These are phyloP conservation scores for Phymorhynchus buccinoides DNA, from an alignment of 1,140 invertebrate genomes.

Conservation along the genomic window DNA sequence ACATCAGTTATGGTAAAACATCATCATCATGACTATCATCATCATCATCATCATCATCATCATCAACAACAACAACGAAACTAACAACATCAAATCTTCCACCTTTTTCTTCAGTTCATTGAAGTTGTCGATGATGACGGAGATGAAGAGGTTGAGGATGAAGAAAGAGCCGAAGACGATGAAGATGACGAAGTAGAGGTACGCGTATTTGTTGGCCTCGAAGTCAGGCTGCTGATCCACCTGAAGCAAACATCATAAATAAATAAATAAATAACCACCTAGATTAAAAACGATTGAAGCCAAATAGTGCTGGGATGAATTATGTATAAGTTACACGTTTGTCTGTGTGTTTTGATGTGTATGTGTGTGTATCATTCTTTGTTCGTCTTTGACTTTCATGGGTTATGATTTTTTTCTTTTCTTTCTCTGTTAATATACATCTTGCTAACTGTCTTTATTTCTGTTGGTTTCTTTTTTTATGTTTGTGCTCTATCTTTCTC, in stretches of 20 bases:
- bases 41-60: background rate
- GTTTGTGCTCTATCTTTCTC: no score
- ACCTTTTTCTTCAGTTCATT: slow-evolving; percentile 98
- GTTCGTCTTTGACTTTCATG: no score
- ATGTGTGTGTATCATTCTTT: background rate
- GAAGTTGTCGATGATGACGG: slow-evolving; percentile 98
- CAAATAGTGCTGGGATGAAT: background rate
- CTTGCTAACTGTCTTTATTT: no score
- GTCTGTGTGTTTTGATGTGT: background rate
- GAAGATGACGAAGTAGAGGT: slow-evolving; percentile 97
- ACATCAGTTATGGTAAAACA: background rate
- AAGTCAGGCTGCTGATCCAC: slow-evolving; percentile 89
- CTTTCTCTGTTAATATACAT: no score
- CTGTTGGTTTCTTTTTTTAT: no score
- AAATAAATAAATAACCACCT: no score
- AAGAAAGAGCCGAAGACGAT: slow-evolving; percentile 98
- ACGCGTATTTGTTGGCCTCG: slow-evolving; percentile 97
- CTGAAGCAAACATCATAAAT: slow-evolving; percentile 51
- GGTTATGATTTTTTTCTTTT: no score
- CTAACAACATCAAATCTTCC: slow-evolving; percentile 24
- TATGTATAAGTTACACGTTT: background rate
- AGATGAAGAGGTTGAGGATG: slow-evolving; percentile 96
- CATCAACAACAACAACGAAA: slow-evolving; percentile 7
- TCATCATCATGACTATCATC: background rate
- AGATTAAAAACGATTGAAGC: no score